Percentiles rank a stretch among this genome's conserved stretches.
Evolutionary conservation across 2,797 vertebrate species (phyloP).

Genomic region (Diceros bicornis): DNA sequence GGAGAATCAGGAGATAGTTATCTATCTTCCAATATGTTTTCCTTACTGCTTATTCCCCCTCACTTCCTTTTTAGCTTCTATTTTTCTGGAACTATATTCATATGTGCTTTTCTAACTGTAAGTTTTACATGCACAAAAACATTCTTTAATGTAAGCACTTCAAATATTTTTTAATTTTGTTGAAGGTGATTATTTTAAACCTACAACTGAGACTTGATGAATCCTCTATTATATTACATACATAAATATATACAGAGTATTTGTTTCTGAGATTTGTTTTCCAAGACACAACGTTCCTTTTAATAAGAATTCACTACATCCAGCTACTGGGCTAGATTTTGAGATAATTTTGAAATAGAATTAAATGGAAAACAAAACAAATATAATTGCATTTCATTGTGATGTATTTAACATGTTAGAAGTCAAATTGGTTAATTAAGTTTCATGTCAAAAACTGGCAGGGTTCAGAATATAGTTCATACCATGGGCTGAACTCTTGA

Average conservation of each 20-base stretch:
- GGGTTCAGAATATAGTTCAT: background rate
- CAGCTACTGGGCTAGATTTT: background rate
- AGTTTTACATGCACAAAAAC: background rate
- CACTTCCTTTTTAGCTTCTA: background rate
- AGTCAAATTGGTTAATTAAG: background rate
- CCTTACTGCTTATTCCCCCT: background rate
- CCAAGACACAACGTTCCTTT: background rate
- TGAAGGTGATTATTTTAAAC: conserved; percentile 29
- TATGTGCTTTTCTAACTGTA: background rate
- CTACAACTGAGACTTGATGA: background rate
- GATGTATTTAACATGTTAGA: background rate
- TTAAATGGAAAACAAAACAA: background rate
- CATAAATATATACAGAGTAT: background rate
- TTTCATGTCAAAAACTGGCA: background rate
- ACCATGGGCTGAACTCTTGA: background rate
- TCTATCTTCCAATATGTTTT: background rate
- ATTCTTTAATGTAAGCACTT: background rate
- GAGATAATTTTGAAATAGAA: background rate
- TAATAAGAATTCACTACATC: background rate
- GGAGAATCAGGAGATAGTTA: background rate
- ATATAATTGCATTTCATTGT: background rate
- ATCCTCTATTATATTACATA: background rate
- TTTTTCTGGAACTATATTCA: background rate
- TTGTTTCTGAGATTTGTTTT: background rate
- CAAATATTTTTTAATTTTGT: background rate